Evolutionary conservation across 2,113 vertebrate species (phyloP), one percentile per base, ranked within the genome.

Genomic region (Eretmochelys imbricata): DNA sequence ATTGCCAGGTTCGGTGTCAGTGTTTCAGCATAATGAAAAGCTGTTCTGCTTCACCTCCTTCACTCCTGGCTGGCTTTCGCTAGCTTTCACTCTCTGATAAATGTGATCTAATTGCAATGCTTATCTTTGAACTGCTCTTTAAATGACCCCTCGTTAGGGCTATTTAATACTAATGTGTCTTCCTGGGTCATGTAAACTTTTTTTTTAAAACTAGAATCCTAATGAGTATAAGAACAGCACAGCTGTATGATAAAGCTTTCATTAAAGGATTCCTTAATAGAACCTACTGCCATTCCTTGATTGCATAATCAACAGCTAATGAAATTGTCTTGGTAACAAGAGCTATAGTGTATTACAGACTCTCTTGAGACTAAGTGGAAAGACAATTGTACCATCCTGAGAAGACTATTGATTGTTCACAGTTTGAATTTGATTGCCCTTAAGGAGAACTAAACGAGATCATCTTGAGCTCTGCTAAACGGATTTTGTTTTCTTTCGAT

Each of bases 301-400:
- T 98, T 98, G 95, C 96, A 98, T 98, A 98, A 98, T 98, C 98
- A 98, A 96, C 95, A 95, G 96, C 96, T 98, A 98, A 98, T 98
- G 98, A 98, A 98, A 98, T 98, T 97, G 97, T 98, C 98, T 98
- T 97, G 96, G 97, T 98, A 98, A 98, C 97, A 97, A 97, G 97
- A 98, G 93, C 97, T 95, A 87, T 8, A 13, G 95, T 97, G 97
- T 98, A 97, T 97, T 97, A 97, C 97, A 96, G 97, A 92, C 97
- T 98, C 98, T 98, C 97, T 89, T 0, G 97, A 98, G 98, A 98
- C 85, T 57, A 90, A 98, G 95, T 96, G 89, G 90, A 93, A 97
- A 98, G 97, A 97, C 97, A 96, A 96, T 97, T 96, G 94, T 97
- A 88, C 95, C 94, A 93, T 96, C 95, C 94, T 9, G 38, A 97